A percentile compares a stretch with the other conserved stretches of the same genome.
Conservation (phyloP, 2,888 invertebrate genomes). For the Fragum fragum region DNA sequence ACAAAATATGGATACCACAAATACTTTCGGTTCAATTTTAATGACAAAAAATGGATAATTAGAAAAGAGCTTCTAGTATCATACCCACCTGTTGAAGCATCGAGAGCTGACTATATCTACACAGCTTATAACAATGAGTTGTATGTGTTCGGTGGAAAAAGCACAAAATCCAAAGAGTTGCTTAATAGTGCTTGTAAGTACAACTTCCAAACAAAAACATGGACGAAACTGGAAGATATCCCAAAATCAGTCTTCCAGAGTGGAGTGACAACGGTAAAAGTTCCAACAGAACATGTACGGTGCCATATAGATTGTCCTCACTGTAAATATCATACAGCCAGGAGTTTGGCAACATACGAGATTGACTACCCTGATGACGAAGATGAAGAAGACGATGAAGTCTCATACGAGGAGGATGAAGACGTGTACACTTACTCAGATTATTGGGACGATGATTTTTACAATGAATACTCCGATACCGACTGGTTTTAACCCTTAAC, state of each 20-base stretch:
- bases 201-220: slow-evolving; percentile 57
- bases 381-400: slow-evolving; percentile 69
- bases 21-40: slow-evolving; percentile 64
- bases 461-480: slow-evolving; percentile 50
- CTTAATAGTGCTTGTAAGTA: slow-evolving; percentile 64
- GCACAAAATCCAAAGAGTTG: slow-evolving; percentile 52
- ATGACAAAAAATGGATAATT: slow-evolving; percentile 58
- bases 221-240: slow-evolving; percentile 69
- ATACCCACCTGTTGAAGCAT: slow-evolving; percentile 58
- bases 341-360: slow-evolving; percentile 71
- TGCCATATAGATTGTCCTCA: slow-evolving; percentile 79
- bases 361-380: slow-evolving; percentile 68
- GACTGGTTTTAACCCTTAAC: slow-evolving; percentile 53
- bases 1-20: slow-evolving; percentile 70
- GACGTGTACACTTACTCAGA: slow-evolving; percentile 67
- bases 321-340: slow-evolving; percentile 66
- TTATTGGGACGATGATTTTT: slow-evolving; percentile 65
- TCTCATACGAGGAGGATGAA: slow-evolving; percentile 70
- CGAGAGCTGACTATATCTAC: slow-evolving; percentile 68
- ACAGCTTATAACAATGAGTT: slow-evolving; percentile 65
- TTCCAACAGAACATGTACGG: slow-evolving; percentile 70
- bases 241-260: slow-evolving; percentile 72
- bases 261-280: slow-evolving; percentile 66
- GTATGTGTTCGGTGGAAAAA: slow-evolving; percentile 76
- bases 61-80: slow-evolving; percentile 64